These are phyloP conservation scores for Drosophila nasuta DNA, from an alignment of 1,140 invertebrate genomes.

Conservation along the genomic window DNA sequence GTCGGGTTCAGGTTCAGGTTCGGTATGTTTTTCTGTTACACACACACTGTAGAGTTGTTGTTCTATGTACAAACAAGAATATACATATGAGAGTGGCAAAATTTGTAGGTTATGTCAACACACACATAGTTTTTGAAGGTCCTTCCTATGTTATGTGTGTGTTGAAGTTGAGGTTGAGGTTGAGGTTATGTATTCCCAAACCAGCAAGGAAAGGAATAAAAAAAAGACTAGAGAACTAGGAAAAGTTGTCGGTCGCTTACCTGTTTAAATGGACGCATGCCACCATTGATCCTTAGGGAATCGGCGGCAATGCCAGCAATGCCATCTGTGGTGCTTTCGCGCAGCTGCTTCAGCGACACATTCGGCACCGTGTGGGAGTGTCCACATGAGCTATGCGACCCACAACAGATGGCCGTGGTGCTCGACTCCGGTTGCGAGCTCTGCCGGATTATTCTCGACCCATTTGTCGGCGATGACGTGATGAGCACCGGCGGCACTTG, in stretches of 20 bases:
- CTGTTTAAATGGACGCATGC: conserved; percentile 98
- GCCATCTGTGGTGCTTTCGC: conserved; percentile 91
- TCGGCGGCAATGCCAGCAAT: conserved; percentile 99
- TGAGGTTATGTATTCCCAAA: conserved; percentile 19
- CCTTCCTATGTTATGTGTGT: neutral
- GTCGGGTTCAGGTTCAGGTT: neutral
- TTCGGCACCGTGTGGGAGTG: conserved; percentile 88
- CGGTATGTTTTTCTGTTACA: neutral
- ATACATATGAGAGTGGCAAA: neutral
- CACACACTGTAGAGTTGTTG: conserved; percentile 3
- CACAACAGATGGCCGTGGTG: conserved; percentile 86
- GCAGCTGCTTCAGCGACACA: conserved; percentile 92
- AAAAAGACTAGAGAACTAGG: neutral
- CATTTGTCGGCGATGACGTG: conserved; percentile 88
- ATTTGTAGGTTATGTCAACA: conserved; percentile 18
- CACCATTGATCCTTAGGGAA: conserved; percentile 97
- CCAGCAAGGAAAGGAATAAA: neutral
- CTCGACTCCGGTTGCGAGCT: conserved; percentile 95
- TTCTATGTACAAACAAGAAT: neutral
- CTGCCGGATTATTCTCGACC: conserved; percentile 93
- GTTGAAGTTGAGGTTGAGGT: neutral
- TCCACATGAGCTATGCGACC: conserved; percentile 86
- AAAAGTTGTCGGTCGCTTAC: conserved; percentile 86
- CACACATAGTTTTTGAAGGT: conserved; percentile 11
- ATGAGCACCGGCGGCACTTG: conserved; percentile 89